Conservation (phyloP, 1,140 invertebrate genomes). For the Drosophila malerkotliana region DNA sequence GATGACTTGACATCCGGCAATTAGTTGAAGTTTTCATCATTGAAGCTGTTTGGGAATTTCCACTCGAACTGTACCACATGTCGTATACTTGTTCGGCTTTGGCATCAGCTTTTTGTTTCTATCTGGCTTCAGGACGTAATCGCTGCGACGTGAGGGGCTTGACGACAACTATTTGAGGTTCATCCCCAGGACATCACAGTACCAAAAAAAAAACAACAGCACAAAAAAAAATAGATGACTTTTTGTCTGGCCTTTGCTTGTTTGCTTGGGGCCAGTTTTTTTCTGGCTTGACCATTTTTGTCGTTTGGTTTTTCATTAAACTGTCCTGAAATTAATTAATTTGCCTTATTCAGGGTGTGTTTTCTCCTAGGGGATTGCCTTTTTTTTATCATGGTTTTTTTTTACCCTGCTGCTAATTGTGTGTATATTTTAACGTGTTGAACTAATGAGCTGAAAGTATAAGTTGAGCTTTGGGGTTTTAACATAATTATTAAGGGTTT, state of each 20-base stretch:
- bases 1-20: conserved; percentile 69
- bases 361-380: conserved; percentile 11
- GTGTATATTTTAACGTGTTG: conserved; percentile 56
- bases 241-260: conserved; percentile 17
- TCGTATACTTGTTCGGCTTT: conserved; percentile 61
- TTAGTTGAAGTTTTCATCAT: conserved; percentile 47
- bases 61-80: conserved; percentile 56
- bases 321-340: conserved; percentile 67
- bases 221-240: conserved; percentile 65
- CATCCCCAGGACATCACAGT: background rate
- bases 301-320: conserved; percentile 74
- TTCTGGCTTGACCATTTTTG: conserved; percentile 46
- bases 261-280: conserved; percentile 14
- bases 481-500: conserved; percentile 22
- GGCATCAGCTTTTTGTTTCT: conserved; percentile 30
- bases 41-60: conserved; percentile 38
- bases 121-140: conserved; percentile 26
- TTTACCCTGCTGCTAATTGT: conserved; percentile 37
- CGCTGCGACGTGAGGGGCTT: conserved; percentile 20
- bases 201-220: conserved; percentile 4
- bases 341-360: conserved; percentile 39
- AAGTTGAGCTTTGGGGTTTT: conserved; percentile 6
- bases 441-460: conserved; percentile 48
- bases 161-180: conserved; percentile 29
- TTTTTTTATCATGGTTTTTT: conserved; percentile 7